These are phyloP conservation scores for Aphaenogaster ashmeadi DNA, from an alignment of 1,140 invertebrate genomes.

Conservation along the genomic window DNA sequence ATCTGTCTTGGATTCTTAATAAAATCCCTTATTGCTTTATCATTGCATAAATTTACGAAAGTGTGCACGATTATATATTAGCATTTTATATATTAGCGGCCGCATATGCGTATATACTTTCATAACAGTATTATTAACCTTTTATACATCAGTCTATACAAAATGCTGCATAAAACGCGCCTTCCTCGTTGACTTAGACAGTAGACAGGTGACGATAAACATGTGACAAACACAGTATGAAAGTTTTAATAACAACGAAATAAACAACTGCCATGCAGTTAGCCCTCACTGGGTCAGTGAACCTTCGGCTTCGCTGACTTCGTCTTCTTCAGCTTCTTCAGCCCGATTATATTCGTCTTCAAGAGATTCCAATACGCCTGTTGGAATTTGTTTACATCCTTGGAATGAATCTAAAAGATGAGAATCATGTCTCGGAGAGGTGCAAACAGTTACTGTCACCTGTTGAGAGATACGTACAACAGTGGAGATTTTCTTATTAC, in stretches of 20 bases:
- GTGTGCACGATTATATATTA: constrained; percentile 1
- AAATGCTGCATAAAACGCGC: constrained; percentile 37
- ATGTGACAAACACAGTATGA: constrained; percentile 34
- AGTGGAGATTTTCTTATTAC: constrained; percentile 93
- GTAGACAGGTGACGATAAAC: constrained; percentile 14
- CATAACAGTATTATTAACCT: constrained; percentile 54
- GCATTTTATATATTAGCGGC: background rate
- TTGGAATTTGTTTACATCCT: constrained; percentile 95
- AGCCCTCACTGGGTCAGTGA: constrained; percentile 82
- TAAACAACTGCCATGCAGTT: constrained; percentile 6
- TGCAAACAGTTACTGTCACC: background rate
- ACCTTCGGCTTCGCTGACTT: constrained; percentile 91
- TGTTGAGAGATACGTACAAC: constrained; percentile 87
- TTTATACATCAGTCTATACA: constrained; percentile 55
- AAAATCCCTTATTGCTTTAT: background rate
- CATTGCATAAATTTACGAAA: constrained; percentile 8
- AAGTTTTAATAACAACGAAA: constrained; percentile 64
- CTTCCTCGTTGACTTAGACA: background rate
- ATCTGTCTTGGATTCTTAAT: background rate
- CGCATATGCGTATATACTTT: background rate
- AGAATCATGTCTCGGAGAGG: constrained; percentile 10
- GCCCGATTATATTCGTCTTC: constrained; percentile 94
- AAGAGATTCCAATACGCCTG: constrained; percentile 94
- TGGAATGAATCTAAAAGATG: constrained; percentile 90
- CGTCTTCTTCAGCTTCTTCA: constrained; percentile 94